phyloP scores from a whole-genome alignment of 2,888 invertebrate species.

The Apotomis betuletana region DNA sequence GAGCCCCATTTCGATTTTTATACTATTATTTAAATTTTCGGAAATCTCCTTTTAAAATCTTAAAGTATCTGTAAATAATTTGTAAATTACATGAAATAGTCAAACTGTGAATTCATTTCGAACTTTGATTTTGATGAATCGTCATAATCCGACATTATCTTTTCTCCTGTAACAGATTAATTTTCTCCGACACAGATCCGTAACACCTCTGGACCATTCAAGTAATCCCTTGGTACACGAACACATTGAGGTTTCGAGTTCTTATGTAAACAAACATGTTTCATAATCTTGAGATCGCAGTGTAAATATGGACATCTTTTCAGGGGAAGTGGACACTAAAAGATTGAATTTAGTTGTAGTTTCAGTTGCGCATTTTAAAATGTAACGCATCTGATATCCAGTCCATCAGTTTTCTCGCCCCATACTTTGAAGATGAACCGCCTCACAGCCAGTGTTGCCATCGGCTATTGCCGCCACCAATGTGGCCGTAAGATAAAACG shows the following conservation, averaged over 20 bases:
- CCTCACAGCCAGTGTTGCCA: too few species aligned
- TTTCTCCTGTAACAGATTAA: slow-evolving; percentile 34
- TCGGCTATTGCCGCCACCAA: too few species aligned
- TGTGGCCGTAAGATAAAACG: too few species aligned
- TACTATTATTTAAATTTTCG: background rate
- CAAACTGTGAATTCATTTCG: slow-evolving; percentile 50
- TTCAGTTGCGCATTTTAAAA: too few species aligned
- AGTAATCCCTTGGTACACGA: slow-evolving; percentile 12
- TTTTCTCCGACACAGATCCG: slow-evolving; percentile 22
- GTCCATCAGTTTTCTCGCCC: too few species aligned
- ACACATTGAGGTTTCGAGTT: slow-evolving; percentile 15
- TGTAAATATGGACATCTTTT: background rate
- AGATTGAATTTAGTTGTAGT: too few species aligned
- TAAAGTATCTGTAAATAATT: slow-evolving; percentile 23
- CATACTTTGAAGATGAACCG: too few species aligned
- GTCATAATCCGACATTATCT: slow-evolving; percentile 24
- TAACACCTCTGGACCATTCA: slow-evolving; percentile 34
- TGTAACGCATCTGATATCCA: too few species aligned
- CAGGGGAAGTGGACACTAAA: background rate
- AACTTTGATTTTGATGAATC: slow-evolving; percentile 9
- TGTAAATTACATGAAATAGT: slow-evolving; percentile 56
- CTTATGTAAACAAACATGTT: background rate
- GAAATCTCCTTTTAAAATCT: background rate
- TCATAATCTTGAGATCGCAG: slow-evolving; percentile 7
- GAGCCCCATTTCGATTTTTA: slow-evolving; percentile 5